phyloP scores from a whole-genome alignment of 2,888 invertebrate species.

The Rosalia funebris region DNA sequence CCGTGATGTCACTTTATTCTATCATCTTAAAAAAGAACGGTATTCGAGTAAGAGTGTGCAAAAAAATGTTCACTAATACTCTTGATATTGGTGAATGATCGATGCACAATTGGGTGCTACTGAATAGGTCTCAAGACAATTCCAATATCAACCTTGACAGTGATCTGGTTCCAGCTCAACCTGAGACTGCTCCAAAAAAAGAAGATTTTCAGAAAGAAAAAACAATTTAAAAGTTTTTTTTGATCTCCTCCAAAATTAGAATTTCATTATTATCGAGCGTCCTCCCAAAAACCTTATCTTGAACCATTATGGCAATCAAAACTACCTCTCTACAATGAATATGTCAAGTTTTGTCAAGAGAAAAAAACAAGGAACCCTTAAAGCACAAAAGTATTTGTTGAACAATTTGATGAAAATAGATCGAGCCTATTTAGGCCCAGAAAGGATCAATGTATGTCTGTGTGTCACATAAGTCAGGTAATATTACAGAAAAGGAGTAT shows the following conservation, averaged over 20 bases:
- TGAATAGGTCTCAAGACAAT: background rate
- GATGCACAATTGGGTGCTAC: background rate
- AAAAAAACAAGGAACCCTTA: background rate
- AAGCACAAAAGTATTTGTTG: background rate
- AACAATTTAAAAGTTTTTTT: background rate
- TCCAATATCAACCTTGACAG: background rate
- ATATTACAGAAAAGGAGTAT: background rate
- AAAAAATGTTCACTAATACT: conserved; percentile 14
- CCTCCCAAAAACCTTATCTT: background rate
- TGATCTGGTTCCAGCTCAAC: background rate
- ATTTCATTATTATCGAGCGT: background rate
- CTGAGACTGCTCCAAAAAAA: background rate
- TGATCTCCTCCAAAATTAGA: background rate
- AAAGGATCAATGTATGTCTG: background rate
- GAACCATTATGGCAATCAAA: background rate
- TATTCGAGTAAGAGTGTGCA: conserved; percentile 4
- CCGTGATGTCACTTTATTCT: background rate
- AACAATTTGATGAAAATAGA: background rate
- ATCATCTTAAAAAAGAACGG: too few species aligned
- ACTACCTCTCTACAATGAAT: background rate
- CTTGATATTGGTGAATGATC: conserved; percentile 10
- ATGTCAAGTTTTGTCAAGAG: background rate
- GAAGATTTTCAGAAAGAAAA: background rate
- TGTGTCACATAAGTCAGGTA: background rate
- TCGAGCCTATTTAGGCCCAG: background rate